These are phyloP conservation scores for Nomada hirtipes DNA, from an alignment of 2,888 invertebrate species.

Conservation along the genomic window DNA sequence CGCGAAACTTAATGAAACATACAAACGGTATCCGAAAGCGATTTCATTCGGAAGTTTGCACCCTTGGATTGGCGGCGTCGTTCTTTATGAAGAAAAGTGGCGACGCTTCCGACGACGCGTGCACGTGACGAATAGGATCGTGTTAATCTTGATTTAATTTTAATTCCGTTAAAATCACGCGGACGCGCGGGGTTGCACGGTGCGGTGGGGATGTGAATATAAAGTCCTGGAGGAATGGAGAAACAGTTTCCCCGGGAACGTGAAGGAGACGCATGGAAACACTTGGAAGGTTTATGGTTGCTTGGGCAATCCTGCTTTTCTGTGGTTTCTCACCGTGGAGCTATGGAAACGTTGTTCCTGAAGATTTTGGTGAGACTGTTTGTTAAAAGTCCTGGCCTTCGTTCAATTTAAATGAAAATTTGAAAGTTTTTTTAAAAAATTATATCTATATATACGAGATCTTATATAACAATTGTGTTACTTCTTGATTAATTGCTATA, in stretches of 20 bases:
- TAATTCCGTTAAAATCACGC: conserved; percentile 14
- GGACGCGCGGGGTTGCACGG: too few relatives aligned
- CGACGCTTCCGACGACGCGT: conserved; percentile 21
- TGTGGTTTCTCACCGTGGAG: conserved; percentile 8
- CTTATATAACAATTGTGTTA: too few relatives aligned
- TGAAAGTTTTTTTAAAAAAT: neutral
- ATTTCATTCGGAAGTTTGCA: neutral
- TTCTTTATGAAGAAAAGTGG: conserved; percentile 66
- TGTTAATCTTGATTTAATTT: neutral
- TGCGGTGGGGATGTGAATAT: conserved; percentile 63
- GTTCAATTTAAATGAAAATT: neutral
- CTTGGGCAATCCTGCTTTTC: conserved; percentile 31
- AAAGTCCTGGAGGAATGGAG: conserved; percentile 48
- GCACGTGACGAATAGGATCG: conserved; percentile 38
- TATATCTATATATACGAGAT: neutral
- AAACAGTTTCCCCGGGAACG: conserved; percentile 37
- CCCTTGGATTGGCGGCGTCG: conserved; percentile 34
- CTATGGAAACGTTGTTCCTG: conserved; percentile 10
- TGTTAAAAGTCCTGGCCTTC: neutral
- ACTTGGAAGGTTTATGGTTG: conserved; percentile 1
- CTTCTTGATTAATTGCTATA: too few relatives aligned
- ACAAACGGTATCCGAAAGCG: conserved; percentile 8
- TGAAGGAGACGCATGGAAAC: conserved; percentile 43
- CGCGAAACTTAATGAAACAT: conserved; percentile 5
- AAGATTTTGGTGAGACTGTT: conserved; percentile 53